These are phyloP conservation scores for Chrysocyon brachyurus DNA, from an alignment of 2,797 vertebrate genomes.

Conservation along the genomic window DNA sequence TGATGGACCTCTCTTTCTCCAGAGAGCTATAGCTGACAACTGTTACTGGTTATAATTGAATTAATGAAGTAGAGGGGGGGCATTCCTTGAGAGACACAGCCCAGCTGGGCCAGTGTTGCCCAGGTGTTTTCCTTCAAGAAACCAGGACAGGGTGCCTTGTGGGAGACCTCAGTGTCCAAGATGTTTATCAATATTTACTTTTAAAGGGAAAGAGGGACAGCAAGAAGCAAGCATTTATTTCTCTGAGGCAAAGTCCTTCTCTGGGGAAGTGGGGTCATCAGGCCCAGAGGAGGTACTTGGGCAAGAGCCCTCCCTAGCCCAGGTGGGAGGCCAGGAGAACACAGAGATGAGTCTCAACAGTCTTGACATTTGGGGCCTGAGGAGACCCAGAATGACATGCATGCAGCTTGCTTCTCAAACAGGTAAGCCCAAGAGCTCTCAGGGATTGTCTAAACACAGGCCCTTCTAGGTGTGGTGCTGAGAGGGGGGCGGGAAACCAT, in stretches of 20 bases:
- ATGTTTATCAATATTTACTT: slow-evolving; percentile 44
- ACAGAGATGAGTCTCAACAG: neutral
- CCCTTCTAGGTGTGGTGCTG: neutral
- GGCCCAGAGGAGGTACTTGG: neutral
- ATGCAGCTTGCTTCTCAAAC: fast-evolving
- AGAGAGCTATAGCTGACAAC: neutral
- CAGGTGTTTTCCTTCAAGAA: slow-evolving; percentile 44
- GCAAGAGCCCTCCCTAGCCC: neutral
- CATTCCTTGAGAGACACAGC: neutral
- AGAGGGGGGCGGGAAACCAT: neutral
- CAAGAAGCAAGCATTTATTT: neutral
- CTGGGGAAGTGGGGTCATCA: neutral
- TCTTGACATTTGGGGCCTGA: neutral
- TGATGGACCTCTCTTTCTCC: neutral
- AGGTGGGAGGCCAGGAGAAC: neutral
- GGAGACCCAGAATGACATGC: neutral
- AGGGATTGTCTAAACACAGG: neutral
- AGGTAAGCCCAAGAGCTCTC: too few relatives aligned
- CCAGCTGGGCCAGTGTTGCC: neutral
- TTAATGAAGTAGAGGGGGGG: fast-evolving
- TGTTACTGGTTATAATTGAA: neutral
- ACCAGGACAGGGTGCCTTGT: neutral
- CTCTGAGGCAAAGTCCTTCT: neutral
- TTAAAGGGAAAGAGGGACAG: neutral
- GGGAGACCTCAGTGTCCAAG: slow-evolving; percentile 2